These are phyloP conservation scores for Sternotherus odoratus DNA, from an alignment of 2,797 vertebrate species.

Conservation along the genomic window DNA sequence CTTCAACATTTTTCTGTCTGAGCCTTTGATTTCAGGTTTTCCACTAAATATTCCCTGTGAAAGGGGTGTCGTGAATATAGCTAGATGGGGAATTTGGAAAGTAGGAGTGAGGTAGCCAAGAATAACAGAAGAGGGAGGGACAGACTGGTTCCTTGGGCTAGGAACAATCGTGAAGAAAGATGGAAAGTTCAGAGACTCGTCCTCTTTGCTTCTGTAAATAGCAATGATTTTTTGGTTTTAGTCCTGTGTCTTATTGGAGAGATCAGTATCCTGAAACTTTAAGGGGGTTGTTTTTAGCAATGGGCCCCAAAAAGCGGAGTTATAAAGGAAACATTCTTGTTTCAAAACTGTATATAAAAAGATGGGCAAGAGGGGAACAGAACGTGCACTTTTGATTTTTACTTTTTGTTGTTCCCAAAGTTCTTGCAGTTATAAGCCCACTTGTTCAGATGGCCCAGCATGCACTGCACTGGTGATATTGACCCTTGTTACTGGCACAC, in stretches of 20 bases:
- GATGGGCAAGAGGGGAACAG: neutral
- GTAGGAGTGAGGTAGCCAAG: neutral
- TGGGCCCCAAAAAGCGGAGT: neutral
- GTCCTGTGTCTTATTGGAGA: neutral
- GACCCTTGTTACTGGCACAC: neutral
- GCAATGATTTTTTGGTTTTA: neutral
- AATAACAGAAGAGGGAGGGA: neutral
- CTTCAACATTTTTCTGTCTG: neutral
- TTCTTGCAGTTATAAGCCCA: neutral
- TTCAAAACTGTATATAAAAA: neutral
- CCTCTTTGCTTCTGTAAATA: neutral
- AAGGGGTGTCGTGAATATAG: neutral
- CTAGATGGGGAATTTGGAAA: neutral
- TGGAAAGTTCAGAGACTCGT: neutral
- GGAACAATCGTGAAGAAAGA: neutral
- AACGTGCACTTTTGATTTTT: neutral
- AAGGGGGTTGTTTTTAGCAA: neutral
- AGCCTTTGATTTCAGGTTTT: neutral
- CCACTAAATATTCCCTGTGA: neutral
- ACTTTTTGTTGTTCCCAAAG: neutral
- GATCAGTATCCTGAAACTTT: neutral
- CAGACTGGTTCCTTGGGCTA: neutral
- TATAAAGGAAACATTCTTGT: neutral
- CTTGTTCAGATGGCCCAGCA: neutral
- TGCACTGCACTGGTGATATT: neutral